Evolutionary conservation across 2,797 vertebrate species (phyloP).

Genomic region (Thunnus albacares): DNA sequence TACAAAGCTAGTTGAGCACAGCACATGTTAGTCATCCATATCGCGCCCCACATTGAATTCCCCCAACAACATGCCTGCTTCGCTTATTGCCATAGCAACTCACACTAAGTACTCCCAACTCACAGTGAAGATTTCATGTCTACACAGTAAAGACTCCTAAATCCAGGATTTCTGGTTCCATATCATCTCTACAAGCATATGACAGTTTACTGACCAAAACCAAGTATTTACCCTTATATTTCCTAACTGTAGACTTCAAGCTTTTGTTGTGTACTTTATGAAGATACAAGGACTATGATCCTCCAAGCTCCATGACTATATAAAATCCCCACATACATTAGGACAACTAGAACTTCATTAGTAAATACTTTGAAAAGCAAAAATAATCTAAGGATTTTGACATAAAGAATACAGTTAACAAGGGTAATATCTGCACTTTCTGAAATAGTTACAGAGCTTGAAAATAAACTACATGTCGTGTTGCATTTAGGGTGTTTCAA

Average conservation of each 20-base stretch:
- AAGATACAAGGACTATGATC: constrained; percentile 8
- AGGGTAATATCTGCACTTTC: constrained; percentile 6
- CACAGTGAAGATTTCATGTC: constrained; percentile 53
- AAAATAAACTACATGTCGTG: not conserved
- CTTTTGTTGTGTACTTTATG: constrained; percentile 3
- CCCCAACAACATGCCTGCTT: constrained; percentile 46
- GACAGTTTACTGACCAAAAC: constrained; percentile 28
- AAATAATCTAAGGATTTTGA: not conserved
- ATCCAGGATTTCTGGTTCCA: constrained; percentile 39
- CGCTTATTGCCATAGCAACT: constrained; percentile 70
- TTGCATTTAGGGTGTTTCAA: constrained; percentile 46
- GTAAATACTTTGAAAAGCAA: not conserved
- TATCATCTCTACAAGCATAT: constrained; percentile 23
- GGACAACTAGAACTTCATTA: not conserved
- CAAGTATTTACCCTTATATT: constrained; percentile 14
- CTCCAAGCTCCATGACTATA: constrained; percentile 53
- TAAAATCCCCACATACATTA: not conserved
- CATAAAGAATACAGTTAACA: too few relatives aligned
- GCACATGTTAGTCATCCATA: constrained; percentile 66
- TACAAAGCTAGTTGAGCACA: constrained; percentile 58
- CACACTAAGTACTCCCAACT: constrained; percentile 57
- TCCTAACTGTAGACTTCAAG: constrained; percentile 3
- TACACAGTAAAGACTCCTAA: constrained; percentile 38
- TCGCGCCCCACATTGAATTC: constrained; percentile 45
- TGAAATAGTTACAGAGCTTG: constrained; percentile 28